phyloP scores from a whole-genome alignment of 2,888 invertebrate species.

The Acanthosoma haemorrhoidale region DNA sequence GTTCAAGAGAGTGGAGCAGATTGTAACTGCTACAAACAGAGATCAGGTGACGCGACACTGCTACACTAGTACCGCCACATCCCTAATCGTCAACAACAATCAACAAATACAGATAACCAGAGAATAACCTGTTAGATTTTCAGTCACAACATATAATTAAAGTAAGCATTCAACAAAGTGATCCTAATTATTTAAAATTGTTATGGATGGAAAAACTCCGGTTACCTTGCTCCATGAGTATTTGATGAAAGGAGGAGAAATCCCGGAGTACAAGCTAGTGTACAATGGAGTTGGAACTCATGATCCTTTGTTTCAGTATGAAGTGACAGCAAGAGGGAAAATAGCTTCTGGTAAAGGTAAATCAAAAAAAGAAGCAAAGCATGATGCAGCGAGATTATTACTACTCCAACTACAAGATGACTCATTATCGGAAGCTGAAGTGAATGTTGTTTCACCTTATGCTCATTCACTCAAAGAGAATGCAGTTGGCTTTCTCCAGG shows the following conservation, averaged over 20 bases:
- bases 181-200: too few species aligned
- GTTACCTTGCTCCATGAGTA: constrained; percentile 62
- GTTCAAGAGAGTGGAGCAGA: too few species aligned
- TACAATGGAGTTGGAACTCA: constrained; percentile 48
- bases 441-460: constrained; percentile 41
- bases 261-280: constrained; percentile 56
- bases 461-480: constrained; percentile 41
- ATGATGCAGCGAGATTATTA: constrained; percentile 53
- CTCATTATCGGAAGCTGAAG: constrained; percentile 44
- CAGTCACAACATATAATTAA: too few species aligned
- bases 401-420: constrained; percentile 47
- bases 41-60: too few species aligned
- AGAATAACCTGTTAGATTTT: too few species aligned
- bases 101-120: too few species aligned
- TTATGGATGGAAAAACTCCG: constrained; percentile 54
- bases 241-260: constrained; percentile 52
- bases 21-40: too few species aligned
- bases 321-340: constrained; percentile 38
- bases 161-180: too few species aligned
- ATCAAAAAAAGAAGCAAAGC: constrained; percentile 58
- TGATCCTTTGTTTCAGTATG: constrained; percentile 42
- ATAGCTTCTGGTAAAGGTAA: constrained; percentile 47
- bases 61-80: too few species aligned
- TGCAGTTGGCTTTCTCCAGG: constrained; percentile 42
- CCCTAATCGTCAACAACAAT: too few species aligned